phyloP scores from a whole-genome alignment of 2,888 invertebrate genomes.

The Eucera pruinosa region DNA sequence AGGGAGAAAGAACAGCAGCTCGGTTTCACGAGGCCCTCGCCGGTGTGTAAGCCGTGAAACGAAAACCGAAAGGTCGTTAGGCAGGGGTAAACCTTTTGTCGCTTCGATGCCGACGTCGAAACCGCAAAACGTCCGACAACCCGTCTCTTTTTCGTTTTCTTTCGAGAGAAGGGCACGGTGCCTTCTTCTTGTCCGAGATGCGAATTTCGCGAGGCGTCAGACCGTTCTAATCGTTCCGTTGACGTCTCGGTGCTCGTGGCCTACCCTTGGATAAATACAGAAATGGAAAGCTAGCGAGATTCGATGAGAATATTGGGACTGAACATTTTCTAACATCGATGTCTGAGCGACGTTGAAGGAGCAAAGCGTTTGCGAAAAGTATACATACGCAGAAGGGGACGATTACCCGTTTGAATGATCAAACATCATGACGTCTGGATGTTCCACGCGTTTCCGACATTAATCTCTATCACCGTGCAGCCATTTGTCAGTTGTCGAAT shows the following conservation, averaged over 20 bases:
- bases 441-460: slow-evolving; percentile 68
- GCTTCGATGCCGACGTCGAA: slow-evolving; percentile 81
- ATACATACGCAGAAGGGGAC: not conserved
- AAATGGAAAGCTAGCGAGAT: not conserved
- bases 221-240: slow-evolving; percentile 37
- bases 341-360: not conserved
- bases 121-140: slow-evolving; percentile 76
- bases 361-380: not conserved
- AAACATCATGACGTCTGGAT: slow-evolving; percentile 62
- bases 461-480: slow-evolving; percentile 67
- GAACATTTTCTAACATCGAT: not conserved
- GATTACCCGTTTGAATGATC: slow-evolving; percentile 58
- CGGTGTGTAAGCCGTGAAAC: slow-evolving; percentile 79
- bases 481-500: slow-evolving; percentile 71
- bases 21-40: slow-evolving; percentile 75
- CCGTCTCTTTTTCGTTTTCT: slow-evolving; percentile 55
- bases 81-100: slow-evolving; percentile 83
- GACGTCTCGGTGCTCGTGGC: slow-evolving; percentile 1
- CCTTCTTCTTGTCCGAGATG: slow-evolving; percentile 31
- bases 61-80: slow-evolving; percentile 83
- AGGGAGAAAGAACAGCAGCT: slow-evolving; percentile 56
- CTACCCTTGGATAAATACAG: not conserved
- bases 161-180: slow-evolving; percentile 19
- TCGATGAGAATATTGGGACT: not conserved
- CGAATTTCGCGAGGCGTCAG: slow-evolving; percentile 51